Evolutionary conservation across 2,888 invertebrate genomes (phyloP).

Genomic region (Didymodactylos carnosus): DNA sequence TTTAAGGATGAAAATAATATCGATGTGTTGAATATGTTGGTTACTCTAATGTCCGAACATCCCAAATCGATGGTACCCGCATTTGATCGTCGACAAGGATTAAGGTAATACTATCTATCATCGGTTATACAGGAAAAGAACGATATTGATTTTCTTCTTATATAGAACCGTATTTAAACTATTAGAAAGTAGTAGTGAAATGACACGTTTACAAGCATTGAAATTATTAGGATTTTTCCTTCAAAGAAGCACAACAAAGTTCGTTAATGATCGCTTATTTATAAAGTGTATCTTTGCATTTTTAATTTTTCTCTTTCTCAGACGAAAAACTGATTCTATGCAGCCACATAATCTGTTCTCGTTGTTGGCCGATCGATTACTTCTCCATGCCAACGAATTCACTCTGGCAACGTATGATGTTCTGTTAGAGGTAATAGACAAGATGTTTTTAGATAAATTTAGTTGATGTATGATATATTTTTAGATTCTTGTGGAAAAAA

Average conservation of each 20-base stretch:
- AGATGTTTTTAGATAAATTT: not conserved
- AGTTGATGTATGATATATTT: not conserved
- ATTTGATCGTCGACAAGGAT: constrained; percentile 83
- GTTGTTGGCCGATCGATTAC: constrained; percentile 69
- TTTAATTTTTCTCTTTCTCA: constrained; percentile 30
- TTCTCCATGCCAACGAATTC: constrained; percentile 66
- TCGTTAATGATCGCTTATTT: constrained; percentile 26
- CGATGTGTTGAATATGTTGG: constrained; percentile 87
- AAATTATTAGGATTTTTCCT: constrained; percentile 92
- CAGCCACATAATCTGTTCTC: constrained; percentile 94
- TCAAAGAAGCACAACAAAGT: constrained; percentile 93
- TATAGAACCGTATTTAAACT: constrained; percentile 78
- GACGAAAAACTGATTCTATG: constrained; percentile 97
- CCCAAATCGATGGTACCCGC: constrained; percentile 97
- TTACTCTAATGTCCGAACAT: constrained; percentile 89
- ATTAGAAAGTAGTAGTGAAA: constrained; percentile 77
- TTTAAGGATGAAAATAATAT: constrained; percentile 80
- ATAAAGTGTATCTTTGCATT: not conserved
- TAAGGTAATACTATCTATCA: not conserved
- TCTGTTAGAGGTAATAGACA: constrained; percentile 52
- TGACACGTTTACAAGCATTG: constrained; percentile 78
- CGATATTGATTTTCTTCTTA: not conserved
- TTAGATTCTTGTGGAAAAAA: constrained; percentile 39
- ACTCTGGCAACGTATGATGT: constrained; percentile 90
- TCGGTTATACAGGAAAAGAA: too few relatives aligned